These are phyloP conservation scores for Mythimna albipuncta DNA, from an alignment of 2,888 invertebrate species.

Conservation along the genomic window DNA sequence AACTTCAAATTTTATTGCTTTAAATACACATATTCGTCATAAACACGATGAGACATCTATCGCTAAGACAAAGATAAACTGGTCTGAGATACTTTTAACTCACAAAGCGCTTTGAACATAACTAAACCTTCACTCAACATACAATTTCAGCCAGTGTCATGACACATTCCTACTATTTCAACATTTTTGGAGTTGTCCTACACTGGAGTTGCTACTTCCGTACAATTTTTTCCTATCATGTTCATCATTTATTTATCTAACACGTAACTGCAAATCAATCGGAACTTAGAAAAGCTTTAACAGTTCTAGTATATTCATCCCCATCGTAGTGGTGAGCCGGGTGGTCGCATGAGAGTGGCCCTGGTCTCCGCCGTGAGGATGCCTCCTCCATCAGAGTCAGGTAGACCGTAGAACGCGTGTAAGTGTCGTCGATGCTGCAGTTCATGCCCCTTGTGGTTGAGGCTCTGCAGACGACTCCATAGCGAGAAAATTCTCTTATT, in stretches of 20 bases:
- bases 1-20: conserved; percentile 60
- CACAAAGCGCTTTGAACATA: conserved; percentile 24
- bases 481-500: conserved; percentile 86
- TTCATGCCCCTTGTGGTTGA: conserved; percentile 85
- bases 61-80: conserved; percentile 46
- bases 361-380: conserved; percentile 85
- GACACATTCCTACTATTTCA: conserved; percentile 22
- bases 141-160: conserved; percentile 5
- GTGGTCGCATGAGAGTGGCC: conserved; percentile 83
- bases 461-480: conserved; percentile 86
- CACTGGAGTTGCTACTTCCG: conserved; percentile 23
- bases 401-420: conserved; percentile 83
- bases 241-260: conserved; percentile 54
- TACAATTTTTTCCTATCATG: conserved; percentile 30
- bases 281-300: conserved; percentile 49
- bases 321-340: conserved; percentile 87
- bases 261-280: conserved; percentile 58
- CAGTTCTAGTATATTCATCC: conserved; percentile 74
- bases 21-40: conserved; percentile 55
- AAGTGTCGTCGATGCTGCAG: conserved; percentile 84
- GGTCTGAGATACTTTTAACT: conserved; percentile 19
- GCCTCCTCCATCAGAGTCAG: conserved; percentile 77
- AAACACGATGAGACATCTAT: conserved; percentile 50
- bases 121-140: conserved; percentile 13
- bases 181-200: conserved; percentile 29